A percentile compares a stretch with the other conserved stretches of the same genome.
phyloP scores from a whole-genome alignment of 2,797 vertebrate species.

The Phalanger gymnotis region DNA sequence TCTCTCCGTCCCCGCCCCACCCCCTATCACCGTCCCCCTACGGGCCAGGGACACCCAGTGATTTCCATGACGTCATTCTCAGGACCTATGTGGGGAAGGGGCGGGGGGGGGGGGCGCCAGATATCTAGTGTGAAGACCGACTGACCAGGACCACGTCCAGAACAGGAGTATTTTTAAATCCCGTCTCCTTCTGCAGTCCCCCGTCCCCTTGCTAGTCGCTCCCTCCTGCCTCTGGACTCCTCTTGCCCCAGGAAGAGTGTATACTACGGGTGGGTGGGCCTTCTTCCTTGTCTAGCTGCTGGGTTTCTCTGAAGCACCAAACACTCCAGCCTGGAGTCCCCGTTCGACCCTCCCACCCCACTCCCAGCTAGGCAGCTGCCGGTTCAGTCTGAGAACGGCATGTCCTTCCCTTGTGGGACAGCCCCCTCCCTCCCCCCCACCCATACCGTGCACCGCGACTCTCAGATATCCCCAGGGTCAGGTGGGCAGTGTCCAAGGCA shows the following conservation, averaged over 20 bases:
- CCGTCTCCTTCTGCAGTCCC: not conserved
- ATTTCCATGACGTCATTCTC: constrained; percentile 53
- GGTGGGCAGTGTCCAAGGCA: not conserved
- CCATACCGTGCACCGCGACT: not conserved
- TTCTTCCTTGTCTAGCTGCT: not conserved
- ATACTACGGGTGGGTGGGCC: not conserved
- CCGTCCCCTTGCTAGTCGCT: not conserved
- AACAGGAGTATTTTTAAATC: not conserved
- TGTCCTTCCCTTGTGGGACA: not conserved
- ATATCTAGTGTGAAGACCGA: not conserved
- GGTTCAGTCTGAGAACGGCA: not conserved
- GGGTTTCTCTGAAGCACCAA: no score
- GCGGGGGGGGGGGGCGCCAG: not conserved
- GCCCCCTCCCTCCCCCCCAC: not conserved
- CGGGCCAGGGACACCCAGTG: constrained; percentile 78
- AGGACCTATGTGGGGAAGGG: constrained; percentile 7
- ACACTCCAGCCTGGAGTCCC: no score
- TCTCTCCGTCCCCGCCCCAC: not conserved
- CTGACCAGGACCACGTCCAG: not conserved
- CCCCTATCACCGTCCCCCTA: constrained; percentile 23
- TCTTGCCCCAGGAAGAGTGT: not conserved
- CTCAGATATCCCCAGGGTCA: not conserved
- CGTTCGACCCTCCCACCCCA: not conserved
- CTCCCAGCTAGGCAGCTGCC: not conserved
- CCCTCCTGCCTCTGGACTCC: not conserved